Evolutionary conservation across 2,888 invertebrate genomes (phyloP).

Genomic region (Hypsopygia costalis): DNA sequence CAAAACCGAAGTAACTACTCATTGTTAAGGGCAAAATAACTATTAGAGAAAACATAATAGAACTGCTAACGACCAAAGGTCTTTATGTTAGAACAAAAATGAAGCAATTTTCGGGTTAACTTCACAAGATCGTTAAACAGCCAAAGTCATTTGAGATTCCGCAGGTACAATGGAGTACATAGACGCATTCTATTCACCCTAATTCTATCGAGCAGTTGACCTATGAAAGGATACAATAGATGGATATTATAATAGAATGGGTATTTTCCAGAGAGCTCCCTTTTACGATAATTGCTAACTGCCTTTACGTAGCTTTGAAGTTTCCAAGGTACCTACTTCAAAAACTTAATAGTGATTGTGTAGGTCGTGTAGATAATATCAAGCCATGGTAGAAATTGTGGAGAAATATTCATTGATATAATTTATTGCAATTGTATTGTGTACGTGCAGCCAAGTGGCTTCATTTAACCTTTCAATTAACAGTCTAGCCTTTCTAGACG

Average conservation of each 20-base stretch:
- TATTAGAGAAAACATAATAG: too few species aligned
- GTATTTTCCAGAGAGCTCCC: slow-evolving; percentile 7
- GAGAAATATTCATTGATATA: too few species aligned
- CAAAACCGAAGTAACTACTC: too few species aligned
- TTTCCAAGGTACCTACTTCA: background rate
- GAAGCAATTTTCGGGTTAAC: background rate
- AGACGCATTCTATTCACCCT: slow-evolving; percentile 7
- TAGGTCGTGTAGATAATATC: too few species aligned
- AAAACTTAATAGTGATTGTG: too few species aligned
- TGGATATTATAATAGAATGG: slow-evolving; percentile 9
- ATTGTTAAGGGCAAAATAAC: too few species aligned
- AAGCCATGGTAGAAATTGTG: too few species aligned
- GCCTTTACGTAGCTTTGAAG: slow-evolving; percentile 7
- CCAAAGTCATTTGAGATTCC: slow-evolving; percentile 9
- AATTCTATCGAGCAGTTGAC: slow-evolving; percentile 10
- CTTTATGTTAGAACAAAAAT: background rate
- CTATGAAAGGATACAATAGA: slow-evolving; percentile 12
- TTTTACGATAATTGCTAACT: slow-evolving; percentile 11
- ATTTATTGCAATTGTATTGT: too few species aligned
- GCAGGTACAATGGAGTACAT: slow-evolving; percentile 1
- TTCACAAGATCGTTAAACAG: background rate
- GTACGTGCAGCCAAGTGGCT: too few species aligned
- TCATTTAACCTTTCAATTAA: too few species aligned
- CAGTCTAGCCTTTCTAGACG: too few species aligned
- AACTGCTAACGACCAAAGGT: too few species aligned